Evolutionary conservation across 1,140 invertebrate genomes (phyloP).

Genomic region (Ylistrum balloti): DNA sequence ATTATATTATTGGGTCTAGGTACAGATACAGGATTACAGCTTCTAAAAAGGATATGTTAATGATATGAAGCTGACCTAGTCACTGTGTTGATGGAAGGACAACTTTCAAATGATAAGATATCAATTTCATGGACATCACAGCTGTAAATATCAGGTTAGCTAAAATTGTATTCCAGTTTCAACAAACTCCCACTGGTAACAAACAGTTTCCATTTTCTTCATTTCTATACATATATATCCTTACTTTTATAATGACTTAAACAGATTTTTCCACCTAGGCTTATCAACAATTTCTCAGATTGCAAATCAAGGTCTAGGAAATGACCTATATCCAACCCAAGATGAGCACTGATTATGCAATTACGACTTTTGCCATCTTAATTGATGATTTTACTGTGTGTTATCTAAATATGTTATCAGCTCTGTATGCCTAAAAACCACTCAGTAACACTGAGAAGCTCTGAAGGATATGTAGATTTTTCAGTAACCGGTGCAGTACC

Average conservation of each 20-base stretch:
- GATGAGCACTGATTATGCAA: background rate
- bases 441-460: background rate
- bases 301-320: background rate
- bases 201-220: background rate
- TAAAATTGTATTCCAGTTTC: background rate
- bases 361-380: background rate
- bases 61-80: too few species aligned
- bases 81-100: background rate
- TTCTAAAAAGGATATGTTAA: too few species aligned
- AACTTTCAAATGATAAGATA: background rate
- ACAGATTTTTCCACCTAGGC: background rate
- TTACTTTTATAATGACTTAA: background rate
- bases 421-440: background rate
- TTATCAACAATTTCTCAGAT: constrained; percentile 18
- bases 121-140: background rate
- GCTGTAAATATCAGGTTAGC: background rate
- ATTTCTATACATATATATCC: background rate
- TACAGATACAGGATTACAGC: too few species aligned
- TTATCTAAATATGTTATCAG: background rate
- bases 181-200: background rate
- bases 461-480: background rate
- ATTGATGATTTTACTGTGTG: background rate
- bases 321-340: background rate
- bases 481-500: background rate
- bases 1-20: too few species aligned